These are phyloP conservation scores for Muricea muricata DNA, from an alignment of 92 coral and sea anemone species.

Conservation along the genomic window DNA sequence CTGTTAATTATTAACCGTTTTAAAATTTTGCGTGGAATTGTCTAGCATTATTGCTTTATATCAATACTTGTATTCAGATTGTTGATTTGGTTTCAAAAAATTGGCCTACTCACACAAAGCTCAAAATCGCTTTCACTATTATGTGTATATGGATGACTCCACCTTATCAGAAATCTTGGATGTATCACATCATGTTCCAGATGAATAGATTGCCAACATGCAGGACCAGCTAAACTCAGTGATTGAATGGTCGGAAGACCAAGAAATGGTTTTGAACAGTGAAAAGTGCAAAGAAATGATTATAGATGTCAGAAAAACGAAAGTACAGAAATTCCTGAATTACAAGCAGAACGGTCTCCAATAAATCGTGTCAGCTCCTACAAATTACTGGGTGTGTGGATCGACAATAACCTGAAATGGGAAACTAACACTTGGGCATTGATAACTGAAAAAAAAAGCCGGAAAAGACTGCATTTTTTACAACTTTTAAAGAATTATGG, in stretches of 20 bases:
- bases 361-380: neutral
- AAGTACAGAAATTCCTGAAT: neutral
- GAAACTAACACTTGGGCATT: neutral
- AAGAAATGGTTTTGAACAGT: neutral
- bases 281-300: neutral
- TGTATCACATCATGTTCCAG: neutral
- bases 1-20: too few species aligned
- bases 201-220: neutral
- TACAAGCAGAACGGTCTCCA: neutral
- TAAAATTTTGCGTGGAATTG: too few species aligned
- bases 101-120: too few species aligned
- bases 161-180: neutral
- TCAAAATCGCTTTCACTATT: too few species aligned
- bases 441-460: neutral
- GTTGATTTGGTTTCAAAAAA: too few species aligned
- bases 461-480: neutral
- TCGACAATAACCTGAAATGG: neutral
- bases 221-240: neutral
- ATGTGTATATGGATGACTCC: neutral
- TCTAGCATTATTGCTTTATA: too few species aligned
- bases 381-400: slow-evolving; percentile 2
- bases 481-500: slow-evolving; percentile 16
- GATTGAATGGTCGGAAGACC: neutral
- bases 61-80: too few species aligned
- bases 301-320: neutral